phyloP scores from a whole-genome alignment of 2,888 invertebrate species.

The Folsomia manolachei region DNA sequence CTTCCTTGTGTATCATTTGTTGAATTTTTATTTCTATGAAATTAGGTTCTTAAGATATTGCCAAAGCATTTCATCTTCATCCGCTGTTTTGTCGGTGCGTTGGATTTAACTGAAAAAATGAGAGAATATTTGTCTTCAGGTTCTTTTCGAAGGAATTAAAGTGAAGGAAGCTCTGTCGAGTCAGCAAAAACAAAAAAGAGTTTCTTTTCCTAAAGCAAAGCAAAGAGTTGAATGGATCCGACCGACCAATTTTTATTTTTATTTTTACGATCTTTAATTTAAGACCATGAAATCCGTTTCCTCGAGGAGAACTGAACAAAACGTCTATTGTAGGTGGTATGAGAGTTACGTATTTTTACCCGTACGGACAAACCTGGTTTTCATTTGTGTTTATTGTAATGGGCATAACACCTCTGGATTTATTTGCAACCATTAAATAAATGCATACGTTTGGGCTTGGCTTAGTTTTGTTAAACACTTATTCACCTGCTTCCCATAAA shows the following conservation, averaged over 20 bases:
- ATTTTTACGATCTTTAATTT: conserved; percentile 15
- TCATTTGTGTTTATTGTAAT: neutral
- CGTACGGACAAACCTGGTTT: neutral
- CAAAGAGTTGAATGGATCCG: neutral
- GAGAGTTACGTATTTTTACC: neutral
- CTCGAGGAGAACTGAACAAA: neutral
- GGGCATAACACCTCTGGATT: neutral
- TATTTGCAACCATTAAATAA: neutral
- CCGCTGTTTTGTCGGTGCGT: no score
- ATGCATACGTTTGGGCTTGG: no score
- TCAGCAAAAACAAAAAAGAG: neutral
- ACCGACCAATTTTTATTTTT: neutral
- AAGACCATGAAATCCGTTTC: neutral
- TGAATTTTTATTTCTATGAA: neutral
- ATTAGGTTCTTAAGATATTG: no score
- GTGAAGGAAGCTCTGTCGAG: neutral
- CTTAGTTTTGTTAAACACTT: no score
- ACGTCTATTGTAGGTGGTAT: neutral
- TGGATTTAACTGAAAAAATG: neutral
- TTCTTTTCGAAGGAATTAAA: neutral
- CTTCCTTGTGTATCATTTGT: no score
- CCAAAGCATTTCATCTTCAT: no score
- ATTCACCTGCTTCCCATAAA: no score
- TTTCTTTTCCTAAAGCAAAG: neutral
- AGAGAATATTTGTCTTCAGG: neutral